Evolutionary conservation across 2,888 invertebrate genomes (phyloP), one percentile per base, ranked within the genome.

Genomic region (Acanthococcus lagerstroemiae): DNA sequence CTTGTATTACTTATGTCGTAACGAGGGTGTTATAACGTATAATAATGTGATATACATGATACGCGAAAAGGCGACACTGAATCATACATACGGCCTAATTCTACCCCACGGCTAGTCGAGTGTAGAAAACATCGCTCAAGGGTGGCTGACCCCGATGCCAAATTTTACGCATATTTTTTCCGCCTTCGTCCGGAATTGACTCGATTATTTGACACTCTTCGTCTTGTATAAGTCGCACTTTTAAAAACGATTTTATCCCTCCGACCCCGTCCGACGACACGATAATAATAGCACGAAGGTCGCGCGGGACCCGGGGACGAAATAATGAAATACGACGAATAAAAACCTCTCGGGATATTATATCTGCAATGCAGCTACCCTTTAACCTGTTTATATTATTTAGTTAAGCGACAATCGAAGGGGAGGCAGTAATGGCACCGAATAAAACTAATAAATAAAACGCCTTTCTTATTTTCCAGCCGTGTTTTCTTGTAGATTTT

Each of bases 311-410:
- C 45, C 25, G 52, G 30, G 54, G 44, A 30, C 52, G 22, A 52
- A 52, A 63, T 63, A 63, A 63, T 63, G 63, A 63, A 63, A 63
- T 63, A 63, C 63, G 63, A 63, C 63, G 54, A 63, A 63, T 63
- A 52, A 63, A 63, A 63, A 63, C 63, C 63, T 63, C 63, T 63
- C 63, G 63, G 63, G 63, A 63, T 63, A 63, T 63, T 52, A 63
- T 63, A 63, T 37, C 63, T 63, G 63, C 63, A 54, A 27, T 50
- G 25, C 50, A 63, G 63, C 63, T 63, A 63, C 63, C 63, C 63
- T 63, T 63, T 63, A 63, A 63, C 63, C 63, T 63, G 63, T 63
- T 63, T 63, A 63, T 63, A 63, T 63, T 63, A 63, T 63, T 63
- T 63, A 63, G 63, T 54, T 63, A 63, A 63, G 63, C 52, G 63